These are phyloP conservation scores for Thaumatotibia leucotreta DNA, from an alignment of 1,140 invertebrate genomes.

Conservation along the genomic window DNA sequence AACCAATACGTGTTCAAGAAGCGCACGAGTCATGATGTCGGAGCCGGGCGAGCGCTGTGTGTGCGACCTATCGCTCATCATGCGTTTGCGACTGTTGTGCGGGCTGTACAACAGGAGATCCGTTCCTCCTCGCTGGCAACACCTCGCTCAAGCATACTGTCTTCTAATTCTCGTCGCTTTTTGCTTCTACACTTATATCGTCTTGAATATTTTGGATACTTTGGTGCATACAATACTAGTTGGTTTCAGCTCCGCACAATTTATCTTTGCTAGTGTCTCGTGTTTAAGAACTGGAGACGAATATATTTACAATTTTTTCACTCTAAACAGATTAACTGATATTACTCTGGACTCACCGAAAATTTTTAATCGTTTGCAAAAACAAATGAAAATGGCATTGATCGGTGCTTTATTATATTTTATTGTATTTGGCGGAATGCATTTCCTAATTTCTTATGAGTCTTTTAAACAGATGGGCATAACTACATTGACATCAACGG, in stretches of 20 bases:
- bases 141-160: not conserved
- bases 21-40: too few relatives aligned
- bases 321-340: not conserved
- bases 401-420: not conserved
- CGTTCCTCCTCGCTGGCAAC: not conserved
- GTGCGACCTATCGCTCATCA: not conserved
- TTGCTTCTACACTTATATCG: not conserved
- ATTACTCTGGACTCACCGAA: not conserved
- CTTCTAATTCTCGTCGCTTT: not conserved
- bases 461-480: too few relatives aligned
- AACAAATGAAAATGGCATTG: not conserved
- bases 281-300: not conserved
- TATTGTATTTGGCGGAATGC: too few relatives aligned
- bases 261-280: not conserved
- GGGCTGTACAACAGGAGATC: not conserved
- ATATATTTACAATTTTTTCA: not conserved
- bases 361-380: not conserved
- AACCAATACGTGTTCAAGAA: too few relatives aligned
- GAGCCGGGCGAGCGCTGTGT: not conserved
- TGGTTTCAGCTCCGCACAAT: not conserved
- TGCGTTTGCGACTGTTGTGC: not conserved
- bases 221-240: not conserved
- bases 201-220: not conserved
- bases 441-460: too few relatives aligned
- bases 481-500: too few relatives aligned